These are phyloP conservation scores for Folsomia manolachei DNA, from an alignment of 2,888 invertebrate genomes.

Conservation along the genomic window DNA sequence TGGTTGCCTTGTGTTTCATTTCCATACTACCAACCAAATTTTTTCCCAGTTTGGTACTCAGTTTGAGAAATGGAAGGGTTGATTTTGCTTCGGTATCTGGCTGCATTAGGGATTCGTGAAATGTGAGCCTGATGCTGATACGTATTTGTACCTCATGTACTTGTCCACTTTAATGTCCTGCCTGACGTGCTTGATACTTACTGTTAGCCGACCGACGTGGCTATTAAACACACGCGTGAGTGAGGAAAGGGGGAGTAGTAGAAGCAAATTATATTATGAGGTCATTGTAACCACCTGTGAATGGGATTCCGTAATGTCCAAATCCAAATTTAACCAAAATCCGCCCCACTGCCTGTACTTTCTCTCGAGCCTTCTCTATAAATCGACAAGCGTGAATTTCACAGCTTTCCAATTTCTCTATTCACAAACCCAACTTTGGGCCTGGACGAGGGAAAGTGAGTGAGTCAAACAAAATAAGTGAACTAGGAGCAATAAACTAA, in stretches of 20 bases:
- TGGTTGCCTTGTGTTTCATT: not conserved
- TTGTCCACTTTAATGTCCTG: not conserved
- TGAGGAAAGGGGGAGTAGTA: not conserved
- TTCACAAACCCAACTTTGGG: too few relatives aligned
- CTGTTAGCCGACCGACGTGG: slow-evolving; percentile 11
- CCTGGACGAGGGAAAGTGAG: too few relatives aligned
- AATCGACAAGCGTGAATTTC: not conserved
- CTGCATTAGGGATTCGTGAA: not conserved
- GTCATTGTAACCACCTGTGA: slow-evolving; percentile 49
- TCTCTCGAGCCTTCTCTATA: not conserved
- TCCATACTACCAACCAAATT: too few relatives aligned
- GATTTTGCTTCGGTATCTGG: too few relatives aligned
- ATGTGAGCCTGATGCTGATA: not conserved
- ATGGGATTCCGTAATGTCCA: slow-evolving; percentile 25
- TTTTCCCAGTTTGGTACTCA: not conserved
- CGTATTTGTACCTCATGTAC: not conserved
- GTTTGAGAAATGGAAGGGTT: not conserved
- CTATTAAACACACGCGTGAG: slow-evolving; percentile 43
- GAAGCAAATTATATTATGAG: slow-evolving; percentile 23
- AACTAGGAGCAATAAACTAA: not conserved
- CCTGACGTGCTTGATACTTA: too few relatives aligned
- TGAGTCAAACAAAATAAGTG: too few relatives aligned
- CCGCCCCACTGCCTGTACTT: not conserved
- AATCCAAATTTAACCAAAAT: slow-evolving; percentile 6
- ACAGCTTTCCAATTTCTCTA: not conserved